These are phyloP conservation scores for Drosophila nasuta DNA, from an alignment of 1,140 invertebrate genomes.

Conservation along the genomic window DNA sequence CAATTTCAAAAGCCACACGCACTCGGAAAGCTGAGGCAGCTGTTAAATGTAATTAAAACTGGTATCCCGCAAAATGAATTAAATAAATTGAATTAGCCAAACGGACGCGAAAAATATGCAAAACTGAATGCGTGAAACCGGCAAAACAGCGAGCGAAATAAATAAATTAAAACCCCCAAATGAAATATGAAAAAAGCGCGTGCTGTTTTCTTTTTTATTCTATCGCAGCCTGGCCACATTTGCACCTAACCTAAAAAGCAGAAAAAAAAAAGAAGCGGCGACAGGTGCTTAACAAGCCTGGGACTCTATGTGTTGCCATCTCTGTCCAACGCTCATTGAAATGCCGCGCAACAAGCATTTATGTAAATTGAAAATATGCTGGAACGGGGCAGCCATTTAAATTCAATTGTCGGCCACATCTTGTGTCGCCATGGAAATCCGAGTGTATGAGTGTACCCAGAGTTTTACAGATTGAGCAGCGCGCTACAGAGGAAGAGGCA, in stretches of 20 bases:
- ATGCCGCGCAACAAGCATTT: conserved; percentile 80
- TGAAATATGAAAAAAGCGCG: conserved; percentile 72
- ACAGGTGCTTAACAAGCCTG: conserved; percentile 60
- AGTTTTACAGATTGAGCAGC: conserved; percentile 11
- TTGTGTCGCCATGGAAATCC: conserved; percentile 52
- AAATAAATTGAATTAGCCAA: conserved; percentile 72
- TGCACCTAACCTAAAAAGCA: conserved; percentile 50
- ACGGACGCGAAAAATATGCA: conserved; percentile 63
- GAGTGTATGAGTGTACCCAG: conserved; percentile 15
- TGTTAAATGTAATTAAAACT: conserved; percentile 70
- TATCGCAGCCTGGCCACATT: conserved; percentile 60
- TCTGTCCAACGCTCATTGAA: conserved; percentile 54
- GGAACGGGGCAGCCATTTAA: conserved; percentile 68
- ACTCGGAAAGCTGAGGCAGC: conserved; percentile 10
- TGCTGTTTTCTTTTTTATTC: conserved; percentile 49
- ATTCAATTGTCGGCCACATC: conserved; percentile 72
- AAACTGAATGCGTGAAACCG: conserved; percentile 68
- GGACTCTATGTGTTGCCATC: background rate
- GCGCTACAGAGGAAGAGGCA: background rate
- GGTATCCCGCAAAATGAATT: conserved; percentile 48
- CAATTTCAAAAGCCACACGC: background rate
- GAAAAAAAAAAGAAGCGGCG: conserved; percentile 14
- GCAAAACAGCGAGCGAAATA: conserved; percentile 24
- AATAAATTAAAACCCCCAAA: conserved; percentile 57
- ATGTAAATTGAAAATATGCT: conserved; percentile 82